Evolutionary conservation across 2,888 invertebrate species (phyloP), one percentile per base, ranked within the genome.

Genomic region (Polietes domitor): DNA sequence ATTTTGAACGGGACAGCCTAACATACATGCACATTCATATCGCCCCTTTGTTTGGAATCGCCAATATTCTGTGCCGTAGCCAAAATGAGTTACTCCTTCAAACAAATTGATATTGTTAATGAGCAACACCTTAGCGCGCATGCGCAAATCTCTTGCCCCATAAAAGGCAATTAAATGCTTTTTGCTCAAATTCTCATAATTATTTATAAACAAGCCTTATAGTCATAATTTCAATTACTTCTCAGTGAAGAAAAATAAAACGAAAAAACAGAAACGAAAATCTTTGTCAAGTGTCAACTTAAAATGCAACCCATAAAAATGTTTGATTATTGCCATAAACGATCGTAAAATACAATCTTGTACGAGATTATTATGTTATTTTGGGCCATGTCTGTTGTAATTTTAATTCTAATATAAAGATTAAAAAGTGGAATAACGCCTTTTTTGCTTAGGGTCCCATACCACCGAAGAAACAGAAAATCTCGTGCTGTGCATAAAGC

Each of bases 341-440:
- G 88, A 86, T 86, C 86, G 86, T 87, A 88, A 83, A 88, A 87
- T 88, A 87, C 89, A 88, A 87, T 88, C 86, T 89, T 87, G 88
- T 87, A 87, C 43, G 80, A 75, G 78, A 58, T 78, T 82, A 71
- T 72, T 79, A 76, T 72, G 53, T 77, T 65, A 75, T 50, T 74
- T 70, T 47, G 47, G 21, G 6, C 53, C 43, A 26, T 50, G 15
- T 79, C 37, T 76, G 50, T 58, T 47, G 71, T 41, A 71, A 76
- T 77, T 78, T 76, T 82, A 80, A 81, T 85, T 83, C 86, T 85
- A 87, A 82, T 82, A 65, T 82, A 77, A 80, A 88, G 85, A 87
- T 88, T 89, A 86, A 87, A 88, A 89, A 90, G 89, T 88, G 88
- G 89, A 87, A 88, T 89, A 89, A 87, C 89, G 83, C 32, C 28